Evolutionary conservation across 2,113 vertebrate genomes (phyloP).

Genomic region (rat (Rattus norvegicus)): DNA sequence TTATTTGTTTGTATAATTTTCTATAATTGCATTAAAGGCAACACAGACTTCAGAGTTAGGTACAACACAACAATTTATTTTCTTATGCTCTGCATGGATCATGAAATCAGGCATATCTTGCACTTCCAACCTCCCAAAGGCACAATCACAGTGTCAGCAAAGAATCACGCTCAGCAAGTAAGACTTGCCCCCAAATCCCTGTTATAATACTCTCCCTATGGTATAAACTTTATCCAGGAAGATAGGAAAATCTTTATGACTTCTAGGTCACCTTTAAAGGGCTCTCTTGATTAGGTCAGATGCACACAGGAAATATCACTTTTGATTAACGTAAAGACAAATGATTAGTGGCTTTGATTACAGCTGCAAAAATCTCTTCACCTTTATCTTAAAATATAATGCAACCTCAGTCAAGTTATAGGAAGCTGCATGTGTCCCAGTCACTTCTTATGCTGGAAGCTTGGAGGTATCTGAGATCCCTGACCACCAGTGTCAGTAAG

Average conservation of each 20-base stretch:
- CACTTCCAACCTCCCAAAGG: not conserved
- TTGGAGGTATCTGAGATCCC: not conserved
- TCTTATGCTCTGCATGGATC: not conserved
- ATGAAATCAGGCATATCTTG: not conserved
- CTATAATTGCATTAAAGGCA: conserved; percentile 19
- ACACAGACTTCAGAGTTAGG: not conserved
- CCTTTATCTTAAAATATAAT: not conserved
- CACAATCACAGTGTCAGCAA: not conserved
- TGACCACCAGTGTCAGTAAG: not conserved
- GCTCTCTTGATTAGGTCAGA: not conserved
- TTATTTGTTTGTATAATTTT: not conserved
- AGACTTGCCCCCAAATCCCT: not conserved
- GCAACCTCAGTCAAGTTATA: not conserved
- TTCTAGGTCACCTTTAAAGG: not conserved
- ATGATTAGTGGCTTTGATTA: not conserved
- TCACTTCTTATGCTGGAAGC: not conserved
- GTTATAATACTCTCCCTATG: not conserved
- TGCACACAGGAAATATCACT: not conserved
- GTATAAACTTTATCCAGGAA: not conserved
- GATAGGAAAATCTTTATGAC: not conserved
- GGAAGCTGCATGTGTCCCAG: not conserved
- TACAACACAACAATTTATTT: not conserved
- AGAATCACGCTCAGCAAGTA: not conserved
- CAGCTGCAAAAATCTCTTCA: conserved; percentile 33
- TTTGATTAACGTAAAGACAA: conserved; percentile 40